Evolutionary conservation across 2,113 vertebrate species (phyloP).

Genomic region (Etheostoma cragini): DNA sequence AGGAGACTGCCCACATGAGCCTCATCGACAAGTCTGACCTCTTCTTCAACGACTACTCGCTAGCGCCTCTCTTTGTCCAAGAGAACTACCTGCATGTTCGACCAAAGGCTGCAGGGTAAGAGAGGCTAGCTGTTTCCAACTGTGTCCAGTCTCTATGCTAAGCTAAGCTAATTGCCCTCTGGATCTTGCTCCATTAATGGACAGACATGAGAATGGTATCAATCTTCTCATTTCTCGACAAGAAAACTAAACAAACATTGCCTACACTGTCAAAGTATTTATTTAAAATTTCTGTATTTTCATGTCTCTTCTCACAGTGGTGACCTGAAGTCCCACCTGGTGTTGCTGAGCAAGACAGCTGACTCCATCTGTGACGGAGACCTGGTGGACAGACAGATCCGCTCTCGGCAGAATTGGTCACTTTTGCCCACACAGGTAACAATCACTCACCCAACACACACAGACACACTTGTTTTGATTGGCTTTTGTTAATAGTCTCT

Average conservation of each 20-base stretch:
- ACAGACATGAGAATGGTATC: not conserved
- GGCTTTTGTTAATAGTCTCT: too few species aligned
- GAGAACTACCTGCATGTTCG: constrained; percentile 96
- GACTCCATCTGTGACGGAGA: constrained; percentile 97
- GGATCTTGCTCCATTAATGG: not conserved
- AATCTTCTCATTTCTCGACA: not conserved
- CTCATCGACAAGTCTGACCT: constrained; percentile 95
- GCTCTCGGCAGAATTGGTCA: constrained; percentile 92
- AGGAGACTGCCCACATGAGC: constrained; percentile 90
- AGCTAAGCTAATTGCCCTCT: not conserved
- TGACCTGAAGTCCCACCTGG: constrained; percentile 91
- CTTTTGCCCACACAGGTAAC: constrained; percentile 95
- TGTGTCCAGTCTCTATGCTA: not conserved
- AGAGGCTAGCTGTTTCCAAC: not conserved
- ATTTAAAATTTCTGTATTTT: not conserved
- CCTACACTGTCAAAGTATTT: not conserved
- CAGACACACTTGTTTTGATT: too few species aligned
- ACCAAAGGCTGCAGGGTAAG: constrained; percentile 92
- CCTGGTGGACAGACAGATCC: constrained; percentile 93
- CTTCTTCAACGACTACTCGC: constrained; percentile 97
- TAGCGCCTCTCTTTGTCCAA: constrained; percentile 97
- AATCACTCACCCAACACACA: too few species aligned
- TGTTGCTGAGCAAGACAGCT: constrained; percentile 94
- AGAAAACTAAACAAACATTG: not conserved
- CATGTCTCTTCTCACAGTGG: constrained; percentile 76